Evolutionary conservation across 1,140 invertebrate genomes (phyloP), one percentile per base, ranked within the genome.

Genomic region (Thaumetopoea pityocampa): DNA sequence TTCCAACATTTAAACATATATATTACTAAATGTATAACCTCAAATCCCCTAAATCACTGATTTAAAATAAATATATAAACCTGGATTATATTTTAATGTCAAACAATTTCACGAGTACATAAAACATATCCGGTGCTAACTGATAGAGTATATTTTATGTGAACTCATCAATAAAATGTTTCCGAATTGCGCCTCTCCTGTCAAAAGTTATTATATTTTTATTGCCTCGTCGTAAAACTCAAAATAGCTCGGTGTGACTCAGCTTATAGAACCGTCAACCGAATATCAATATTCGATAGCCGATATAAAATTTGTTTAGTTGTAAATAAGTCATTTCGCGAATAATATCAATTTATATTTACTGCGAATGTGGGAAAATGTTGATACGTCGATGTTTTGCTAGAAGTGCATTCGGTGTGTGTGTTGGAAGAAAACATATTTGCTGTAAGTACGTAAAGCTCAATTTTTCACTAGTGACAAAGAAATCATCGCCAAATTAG

Each of bases 141-240:
- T 38, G 44, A 33, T 38, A 49, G 12, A 49, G 19, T 19, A 22
- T 24, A 42, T 38, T 45, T 41, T 42, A 49, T 17, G 32, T 23
- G 8, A 10, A 28, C 20, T 32, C 29, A 28, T 38, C 20, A 35
- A 28, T 34, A 35, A 40, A 37, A 40, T 40, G 40, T 48, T 27
- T 34, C 35, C 11, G 22, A 40, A 40, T 24, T 22, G n/a, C 29
- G 20, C 35, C 16, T n/a, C 0, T 14, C 17, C 29, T 30, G 29
- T 40, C 45, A 48, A 35, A 48, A 23, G 27, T 40, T 32, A 46
- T 46, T 34, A 28, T 36, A 46, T 32, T 40, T 48, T 48, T 48
- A 48, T 34, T 40, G 18, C 29, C 2, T n/a, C 9, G 16, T 30
- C 30, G 30, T 48, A 48, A 48, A 48, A 26, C 11, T 46, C 4